Base-by-base conservation (phyloP, 2,888 invertebrate genomes). In the Andricus curvator region DNA sequence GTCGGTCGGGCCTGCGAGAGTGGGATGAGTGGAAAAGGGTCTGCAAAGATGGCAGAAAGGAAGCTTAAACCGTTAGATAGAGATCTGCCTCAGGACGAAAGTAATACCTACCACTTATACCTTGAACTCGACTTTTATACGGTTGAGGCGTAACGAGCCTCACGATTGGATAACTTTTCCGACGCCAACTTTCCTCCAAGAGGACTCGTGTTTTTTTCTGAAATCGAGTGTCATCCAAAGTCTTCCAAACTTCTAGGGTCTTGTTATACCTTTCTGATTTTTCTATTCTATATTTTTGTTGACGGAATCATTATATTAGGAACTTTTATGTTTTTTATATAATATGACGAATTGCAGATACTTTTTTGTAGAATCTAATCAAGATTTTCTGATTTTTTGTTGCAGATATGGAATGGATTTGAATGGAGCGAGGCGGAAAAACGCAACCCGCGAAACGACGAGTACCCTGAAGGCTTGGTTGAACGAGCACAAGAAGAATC, bases 401-500 rank as follows among this genome's bases (percentile, higher is more conserved):
- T 94, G 44, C 95, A 98, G 98, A 91, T 98, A 98, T 92, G 98
- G 97, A 84, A 97, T 98, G 96, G 99, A 99, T 93, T 94, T 99
- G 88, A 99, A 99, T 92, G 98, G 98, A 20, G 97, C 98, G 81
- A 94, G 99, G 92, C 95, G 99, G 90, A 99, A 99, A 95, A 99
- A 99, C 94, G 99, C 99, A 81, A 99, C 99, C 37, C 94, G 99
- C 83, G 99, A 99, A 94, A 99, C 99, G 66, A 99, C 99, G 80
- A 98, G 98, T 91, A 99, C 99, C 33, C 94, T 99, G 76, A 99
- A 99, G 93, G 98, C 99, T 70, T 99, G 99, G 99, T 95, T 99
- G 74, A 98, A 98, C 93, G 99, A 99, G 92, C 99, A 99, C 94
- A 97, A 99, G 94, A 99, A 99, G 94, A 99, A 99, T 93, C 99